These are phyloP conservation scores for Puntigrus tetrazona DNA, from an alignment of 2,113 vertebrate species.

Conservation along the genomic window DNA sequence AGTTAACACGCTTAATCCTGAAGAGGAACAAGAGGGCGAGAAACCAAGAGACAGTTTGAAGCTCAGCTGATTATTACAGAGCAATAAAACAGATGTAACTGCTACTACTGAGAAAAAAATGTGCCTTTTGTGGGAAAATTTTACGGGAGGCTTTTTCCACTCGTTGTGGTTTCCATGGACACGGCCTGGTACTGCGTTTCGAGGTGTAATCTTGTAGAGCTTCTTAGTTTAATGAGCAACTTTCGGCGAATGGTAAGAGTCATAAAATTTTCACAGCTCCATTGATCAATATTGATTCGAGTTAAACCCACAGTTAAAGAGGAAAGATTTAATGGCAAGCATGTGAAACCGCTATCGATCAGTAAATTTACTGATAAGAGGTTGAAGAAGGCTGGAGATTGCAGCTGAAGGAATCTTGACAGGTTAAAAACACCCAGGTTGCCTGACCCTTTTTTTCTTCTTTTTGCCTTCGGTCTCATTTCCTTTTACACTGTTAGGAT, in stretches of 20 bases:
- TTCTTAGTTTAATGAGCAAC: slow-evolving; percentile 25
- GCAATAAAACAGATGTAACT: background rate
- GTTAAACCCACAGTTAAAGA: background rate
- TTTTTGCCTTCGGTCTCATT: background rate
- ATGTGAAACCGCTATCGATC: slow-evolving; percentile 12
- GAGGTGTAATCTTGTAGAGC: background rate
- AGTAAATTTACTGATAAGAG: background rate
- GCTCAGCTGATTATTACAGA: background rate
- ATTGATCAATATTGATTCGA: slow-evolving; percentile 25
- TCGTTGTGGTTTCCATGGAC: slow-evolving; percentile 34
- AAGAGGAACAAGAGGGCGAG: background rate
- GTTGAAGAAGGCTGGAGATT: background rate
- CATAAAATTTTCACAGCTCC: background rate
- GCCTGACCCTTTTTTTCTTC: background rate
- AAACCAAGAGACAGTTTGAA: background rate
- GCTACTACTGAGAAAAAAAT: background rate
- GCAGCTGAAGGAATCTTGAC: background rate
- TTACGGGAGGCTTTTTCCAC: slow-evolving; percentile 2
- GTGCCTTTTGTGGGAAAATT: background rate
- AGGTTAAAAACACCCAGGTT: background rate
- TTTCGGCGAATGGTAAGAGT: background rate
- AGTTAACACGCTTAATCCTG: background rate
- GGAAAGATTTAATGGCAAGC: background rate
- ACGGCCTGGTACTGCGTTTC: background rate
- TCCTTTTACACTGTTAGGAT: background rate